These are phyloP conservation scores for Typhlichthys eigenmanni DNA, from an alignment of 2,797 vertebrate genomes.

Conservation along the genomic window DNA sequence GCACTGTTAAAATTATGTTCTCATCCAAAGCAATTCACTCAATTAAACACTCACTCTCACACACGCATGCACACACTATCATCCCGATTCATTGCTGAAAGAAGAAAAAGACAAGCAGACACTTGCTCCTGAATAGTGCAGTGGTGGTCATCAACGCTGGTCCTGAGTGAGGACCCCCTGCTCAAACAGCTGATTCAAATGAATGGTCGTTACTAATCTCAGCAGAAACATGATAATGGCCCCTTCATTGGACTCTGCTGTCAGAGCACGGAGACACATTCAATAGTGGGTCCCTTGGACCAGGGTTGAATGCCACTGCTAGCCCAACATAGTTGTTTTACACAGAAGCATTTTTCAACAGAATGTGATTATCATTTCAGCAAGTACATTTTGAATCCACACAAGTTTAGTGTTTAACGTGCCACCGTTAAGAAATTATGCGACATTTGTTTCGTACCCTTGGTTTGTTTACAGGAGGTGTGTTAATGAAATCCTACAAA, in stretches of 20 bases:
- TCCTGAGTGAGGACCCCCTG: too few species aligned
- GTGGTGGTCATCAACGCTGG: too few species aligned
- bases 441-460: conserved; percentile 21
- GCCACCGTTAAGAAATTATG: conserved; percentile 17
- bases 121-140: conserved; percentile 1
- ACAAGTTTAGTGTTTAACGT: conserved; percentile 27
- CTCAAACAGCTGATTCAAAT: too few species aligned
- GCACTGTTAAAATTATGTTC: conserved; percentile 31
- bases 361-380: conserved; percentile 35
- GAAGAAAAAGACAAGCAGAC: conserved; percentile 17
- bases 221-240: too few species aligned
- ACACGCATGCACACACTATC: conserved; percentile 34
- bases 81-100: conserved; percentile 33
- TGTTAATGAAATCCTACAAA: conserved; percentile 26
- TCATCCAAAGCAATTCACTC: conserved; percentile 23
- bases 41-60: conserved; percentile 10
- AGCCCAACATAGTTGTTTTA: conserved; percentile 11
- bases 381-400: conserved; percentile 55
- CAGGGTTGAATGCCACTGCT: background rate
- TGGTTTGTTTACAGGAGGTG: conserved; percentile 20
- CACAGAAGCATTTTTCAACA: conserved; percentile 31
- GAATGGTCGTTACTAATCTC: too few species aligned
- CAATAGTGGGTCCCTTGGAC: too few species aligned
- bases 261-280: too few species aligned
- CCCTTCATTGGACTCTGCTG: too few species aligned